A percentile compares a stretch with the other conserved stretches of the same genome.
Conservation (phyloP, 2,888 invertebrate genomes). For the Cantharis lateralis region DNA sequence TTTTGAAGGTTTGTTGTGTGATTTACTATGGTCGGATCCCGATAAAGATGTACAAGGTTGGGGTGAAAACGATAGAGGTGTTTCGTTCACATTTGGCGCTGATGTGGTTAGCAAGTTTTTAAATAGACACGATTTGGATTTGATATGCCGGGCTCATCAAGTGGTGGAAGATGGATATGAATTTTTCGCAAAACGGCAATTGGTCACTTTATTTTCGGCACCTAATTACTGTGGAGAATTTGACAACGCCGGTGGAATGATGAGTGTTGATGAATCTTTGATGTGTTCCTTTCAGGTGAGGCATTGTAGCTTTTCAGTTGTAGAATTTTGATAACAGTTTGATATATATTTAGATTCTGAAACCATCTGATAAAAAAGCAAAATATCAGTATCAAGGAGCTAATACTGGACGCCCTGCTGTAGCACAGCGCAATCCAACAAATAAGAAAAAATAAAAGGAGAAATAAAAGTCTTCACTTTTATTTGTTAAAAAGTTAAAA, state of each 20-base stretch:
- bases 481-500: too few relatives aligned
- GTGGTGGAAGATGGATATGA: conserved; percentile 99
- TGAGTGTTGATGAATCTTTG: conserved; percentile 97
- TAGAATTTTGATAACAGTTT: not conserved
- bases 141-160: conserved; percentile 98
- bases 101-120: conserved; percentile 97
- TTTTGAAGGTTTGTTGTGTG: conserved; percentile 83
- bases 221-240: conserved; percentile 99
- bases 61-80: conserved; percentile 98
- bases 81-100: conserved; percentile 97
- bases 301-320: not conserved
- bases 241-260: conserved; percentile 99
- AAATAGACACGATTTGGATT: conserved; percentile 93
- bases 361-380: conserved; percentile 99
- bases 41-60: conserved; percentile 93
- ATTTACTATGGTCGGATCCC: conserved; percentile 96
- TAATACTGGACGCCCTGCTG: conserved; percentile 84
- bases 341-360: conserved; percentile 80
- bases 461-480: conserved; percentile 36
- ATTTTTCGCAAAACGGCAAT: conserved; percentile 97
- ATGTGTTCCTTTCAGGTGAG: conserved; percentile 99
- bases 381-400: conserved; percentile 95
- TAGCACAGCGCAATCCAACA: conserved; percentile 78
- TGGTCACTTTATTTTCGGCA: conserved; percentile 98
- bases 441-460: conserved; percentile 68